phyloP scores from a whole-genome alignment of 2,113 vertebrate genomes.

The Cyprinodon brontotheroides region DNA sequence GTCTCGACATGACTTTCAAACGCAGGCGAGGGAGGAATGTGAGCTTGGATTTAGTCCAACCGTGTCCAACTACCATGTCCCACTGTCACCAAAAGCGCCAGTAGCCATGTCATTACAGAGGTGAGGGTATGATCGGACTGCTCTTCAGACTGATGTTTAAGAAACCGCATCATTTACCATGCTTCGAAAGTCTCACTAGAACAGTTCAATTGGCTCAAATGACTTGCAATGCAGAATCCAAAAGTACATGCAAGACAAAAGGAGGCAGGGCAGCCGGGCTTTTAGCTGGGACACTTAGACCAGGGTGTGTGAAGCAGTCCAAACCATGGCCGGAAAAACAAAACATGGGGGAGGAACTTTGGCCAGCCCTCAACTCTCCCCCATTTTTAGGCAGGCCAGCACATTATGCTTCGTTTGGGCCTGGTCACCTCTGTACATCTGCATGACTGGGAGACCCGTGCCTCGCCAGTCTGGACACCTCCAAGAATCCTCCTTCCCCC shows the following conservation, averaged over 20 bases:
- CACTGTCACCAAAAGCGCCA: constrained; percentile 79
- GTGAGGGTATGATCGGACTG: constrained; percentile 90
- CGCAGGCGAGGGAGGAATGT: constrained; percentile 98
- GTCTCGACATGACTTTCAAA: constrained; percentile 99
- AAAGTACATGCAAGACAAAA: constrained; percentile 88
- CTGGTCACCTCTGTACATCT: constrained; percentile 96
- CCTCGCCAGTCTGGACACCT: constrained; percentile 96
- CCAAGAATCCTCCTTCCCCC: constrained; percentile 99
- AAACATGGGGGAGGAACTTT: constrained; percentile 69
- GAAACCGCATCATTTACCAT: constrained; percentile 68
- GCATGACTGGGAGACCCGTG: constrained; percentile 93
- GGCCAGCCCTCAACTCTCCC: constrained; percentile 83
- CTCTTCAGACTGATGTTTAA: constrained; percentile 84
- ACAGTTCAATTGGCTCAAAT: constrained; percentile 57
- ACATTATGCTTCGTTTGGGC: constrained; percentile 86
- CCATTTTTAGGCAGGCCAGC: constrained; percentile 95
- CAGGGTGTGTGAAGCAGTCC: constrained; percentile 84
- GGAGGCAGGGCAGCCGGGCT: constrained; percentile 81
- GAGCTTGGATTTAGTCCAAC: constrained; percentile 78
- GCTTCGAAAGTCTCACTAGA: constrained; percentile 67
- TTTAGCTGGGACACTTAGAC: constrained; percentile 81
- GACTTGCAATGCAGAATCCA: constrained; percentile 79
- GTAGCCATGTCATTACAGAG: constrained; percentile 83
- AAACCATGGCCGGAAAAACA: constrained; percentile 87
- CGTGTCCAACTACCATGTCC: constrained; percentile 88